Evolutionary conservation across 2,888 invertebrate genomes (phyloP), one percentile per base, ranked within the genome.

Genomic region (Rhingia rostrata): DNA sequence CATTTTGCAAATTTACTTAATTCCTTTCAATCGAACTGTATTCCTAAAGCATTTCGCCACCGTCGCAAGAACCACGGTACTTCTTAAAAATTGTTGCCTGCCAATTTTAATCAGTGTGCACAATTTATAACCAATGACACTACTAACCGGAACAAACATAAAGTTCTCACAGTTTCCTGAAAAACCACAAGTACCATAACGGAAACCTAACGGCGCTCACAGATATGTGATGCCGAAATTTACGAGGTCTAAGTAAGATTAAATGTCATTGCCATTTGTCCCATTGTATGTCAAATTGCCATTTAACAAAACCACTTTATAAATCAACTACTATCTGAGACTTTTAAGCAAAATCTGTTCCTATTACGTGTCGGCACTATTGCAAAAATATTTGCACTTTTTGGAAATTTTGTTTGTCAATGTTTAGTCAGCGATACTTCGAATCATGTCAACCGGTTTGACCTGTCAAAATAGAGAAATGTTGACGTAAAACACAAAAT

Each of bases 391-490:
- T 10, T 10, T n/a, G 35, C 33, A 37, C 6, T n/a, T 54, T 4
- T 54, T 9, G 3, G 7, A 10, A 35, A 22, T 7, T 49, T 6
- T 35, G 33, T 49, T 6, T 35, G 33, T 35, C 35, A 47, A 22
- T 63, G 33, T 47, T 35, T 35, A 32, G 35, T 75, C 66, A 58
- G n/a, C 66, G 33, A 22, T 22, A 22, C 22, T 0, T 14, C n/a
- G 53, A 45, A 60, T 63, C 43, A 61, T 77, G 69, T 54, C 61
- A 61, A 47, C 54, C 10, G 37, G n/a, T 32, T 35, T 14, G 22
- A 63, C 12, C 47, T 56, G 67, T 73, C 73, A 73, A 14, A 77
- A 54, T 61, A 2, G 22, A 2, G 22, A 47, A 72, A 32, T 30
- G 49, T 37, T 79, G 58, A 64, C 51, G 22, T 22, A 47, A 58